Evolutionary conservation across 2,888 invertebrate species (phyloP).

Genomic region (Synergus itoensis): DNA sequence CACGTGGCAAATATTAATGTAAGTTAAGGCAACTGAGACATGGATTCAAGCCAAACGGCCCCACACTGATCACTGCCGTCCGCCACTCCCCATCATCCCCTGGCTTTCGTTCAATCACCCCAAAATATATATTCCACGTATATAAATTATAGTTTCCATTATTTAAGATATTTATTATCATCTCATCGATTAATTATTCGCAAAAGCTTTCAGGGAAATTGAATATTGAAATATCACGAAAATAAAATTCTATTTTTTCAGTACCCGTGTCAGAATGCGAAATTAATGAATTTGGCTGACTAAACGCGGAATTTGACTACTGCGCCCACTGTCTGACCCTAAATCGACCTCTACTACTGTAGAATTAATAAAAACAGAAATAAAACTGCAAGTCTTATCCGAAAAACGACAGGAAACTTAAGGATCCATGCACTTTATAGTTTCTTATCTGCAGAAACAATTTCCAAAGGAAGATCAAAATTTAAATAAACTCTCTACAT

Average conservation of each 20-base stretch:
- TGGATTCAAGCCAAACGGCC: constrained; percentile 56
- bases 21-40: constrained; percentile 60
- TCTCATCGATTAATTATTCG: neutral
- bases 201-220: neutral
- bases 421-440: no score
- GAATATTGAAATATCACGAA: neutral
- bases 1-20: constrained; percentile 29
- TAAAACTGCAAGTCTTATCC: no score
- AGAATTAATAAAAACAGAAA: no score
- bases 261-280: no score
- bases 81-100: neutral
- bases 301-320: no score
- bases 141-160: constrained; percentile 18
- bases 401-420: no score
- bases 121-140: constrained; percentile 3
- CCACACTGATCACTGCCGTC: constrained; percentile 49
- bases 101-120: neutral
- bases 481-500: constrained; percentile 39
- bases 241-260: neutral
- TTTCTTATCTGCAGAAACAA: no score
- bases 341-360: no score
- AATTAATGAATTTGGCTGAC: no score
- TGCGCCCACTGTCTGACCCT: no score
- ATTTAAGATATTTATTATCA: neutral
- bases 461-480: neutral